phyloP scores from a whole-genome alignment of 2,797 vertebrate species.

The Cryptoprocta ferox region DNA sequence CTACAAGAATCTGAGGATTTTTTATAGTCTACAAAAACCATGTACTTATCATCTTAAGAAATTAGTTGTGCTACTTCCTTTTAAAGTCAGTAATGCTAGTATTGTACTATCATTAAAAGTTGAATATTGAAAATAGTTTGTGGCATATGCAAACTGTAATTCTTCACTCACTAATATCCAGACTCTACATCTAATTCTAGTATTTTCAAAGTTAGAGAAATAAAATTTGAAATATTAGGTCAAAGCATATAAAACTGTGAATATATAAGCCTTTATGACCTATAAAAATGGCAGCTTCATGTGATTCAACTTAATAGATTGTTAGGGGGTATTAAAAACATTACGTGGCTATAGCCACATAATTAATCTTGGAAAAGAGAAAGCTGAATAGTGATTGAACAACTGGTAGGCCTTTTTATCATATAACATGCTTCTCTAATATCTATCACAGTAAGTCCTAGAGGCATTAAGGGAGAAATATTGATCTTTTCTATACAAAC shows the following conservation, averaged over 20 bases:
- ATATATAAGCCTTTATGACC: neutral
- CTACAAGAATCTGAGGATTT: neutral
- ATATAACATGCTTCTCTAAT: neutral
- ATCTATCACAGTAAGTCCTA: neutral
- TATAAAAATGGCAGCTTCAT: slow-evolving; percentile 7
- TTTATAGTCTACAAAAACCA: neutral
- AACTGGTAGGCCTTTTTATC: neutral
- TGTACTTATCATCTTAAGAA: neutral
- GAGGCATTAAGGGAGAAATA: neutral
- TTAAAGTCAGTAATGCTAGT: neutral
- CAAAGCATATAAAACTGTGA: neutral
- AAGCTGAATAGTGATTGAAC: neutral
- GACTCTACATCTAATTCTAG: neutral
- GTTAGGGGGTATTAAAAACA: neutral
- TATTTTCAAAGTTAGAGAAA: slow-evolving; percentile 27
- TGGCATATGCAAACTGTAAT: neutral
- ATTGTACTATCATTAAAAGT: neutral
- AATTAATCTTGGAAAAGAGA: neutral
- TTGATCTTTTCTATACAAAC: neutral
- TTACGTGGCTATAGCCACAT: too few relatives aligned
- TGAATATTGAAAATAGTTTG: slow-evolving; percentile 11
- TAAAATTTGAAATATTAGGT: neutral
- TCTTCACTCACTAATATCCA: neutral
- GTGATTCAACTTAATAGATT: neutral
- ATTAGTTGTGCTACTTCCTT: neutral